Base-by-base conservation (phyloP, 2,113 vertebrate genomes). In the Alaudala cheleensis region DNA sequence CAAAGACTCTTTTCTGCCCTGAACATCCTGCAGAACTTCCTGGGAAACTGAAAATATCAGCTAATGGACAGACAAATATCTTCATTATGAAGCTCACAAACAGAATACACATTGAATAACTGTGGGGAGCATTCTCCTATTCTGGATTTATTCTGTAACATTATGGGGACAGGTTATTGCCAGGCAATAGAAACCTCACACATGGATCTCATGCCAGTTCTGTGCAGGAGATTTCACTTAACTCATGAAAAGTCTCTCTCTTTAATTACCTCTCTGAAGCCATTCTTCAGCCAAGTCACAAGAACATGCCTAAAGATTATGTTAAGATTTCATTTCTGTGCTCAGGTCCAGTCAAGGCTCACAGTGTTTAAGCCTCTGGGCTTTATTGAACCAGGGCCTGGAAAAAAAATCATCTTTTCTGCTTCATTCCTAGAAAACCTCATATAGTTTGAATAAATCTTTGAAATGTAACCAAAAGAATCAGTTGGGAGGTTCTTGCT, bases 401-500 rank as follows among this genome's bases (percentile, higher is more conserved):
- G 49, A 9, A 69, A 76, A 71, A 57, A 71, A 49, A 54, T 4
- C 4, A 45, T 15, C 61, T 74, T 92, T 64, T 72, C 61, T 87
- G 33, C 56, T 84, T 82, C 1, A 0, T 72, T 93, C 76, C 84
- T 78, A 80, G 57, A 65, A 94, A 95, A 79, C 47, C 67, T 88
- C 66, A 12, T 50, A 31, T 28, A 89, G 81, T 91, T 91, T 91
- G 78, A 96, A 93, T 87, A 86, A 88, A 80, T 86, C 94, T 95
- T 89, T 85, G 89, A 93, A 95, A 95, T 67, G 28, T 37, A 60
- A 92, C 91, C 50, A 89, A 85, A 93, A 82, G 94, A 90, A 96
- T 74, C 66, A 93, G 83, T 24, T 91, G 24, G 2, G 87, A 93
- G 84, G 88, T 93, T 64, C 92, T 15, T 85, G 81, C 87, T 92